Conservation (phyloP, 2,797 vertebrate species). For the Danio jaintianensis region DNA sequence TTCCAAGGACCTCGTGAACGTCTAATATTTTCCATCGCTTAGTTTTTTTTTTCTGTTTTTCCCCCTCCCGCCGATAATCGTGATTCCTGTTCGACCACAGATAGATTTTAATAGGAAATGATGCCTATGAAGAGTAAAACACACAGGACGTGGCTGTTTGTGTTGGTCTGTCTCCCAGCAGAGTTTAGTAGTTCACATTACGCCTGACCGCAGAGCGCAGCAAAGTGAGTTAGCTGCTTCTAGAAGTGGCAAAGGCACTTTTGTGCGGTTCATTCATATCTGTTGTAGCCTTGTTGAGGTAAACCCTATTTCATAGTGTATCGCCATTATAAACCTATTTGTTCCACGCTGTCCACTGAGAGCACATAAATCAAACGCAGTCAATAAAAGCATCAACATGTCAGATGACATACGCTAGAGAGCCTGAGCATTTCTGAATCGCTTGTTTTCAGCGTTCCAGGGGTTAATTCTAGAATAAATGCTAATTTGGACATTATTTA, state of each 20-base stretch:
- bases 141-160: constrained; percentile 64
- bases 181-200: constrained; percentile 60
- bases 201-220: constrained; percentile 54
- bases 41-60: not conserved
- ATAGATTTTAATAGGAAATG: constrained; percentile 64
- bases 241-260: constrained; percentile 55
- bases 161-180: constrained; percentile 58
- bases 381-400: constrained; percentile 53
- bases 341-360: constrained; percentile 47
- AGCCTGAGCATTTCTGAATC: not conserved
- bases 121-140: constrained; percentile 59
- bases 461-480: constrained; percentile 36
- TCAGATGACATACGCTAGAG: constrained; percentile 13
- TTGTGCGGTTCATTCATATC: constrained; percentile 58
- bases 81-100: constrained; percentile 59
- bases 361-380: constrained; percentile 49
- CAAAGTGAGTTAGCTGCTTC: constrained; percentile 55
- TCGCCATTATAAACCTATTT: constrained; percentile 63
- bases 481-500: constrained; percentile 11
- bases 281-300: constrained; percentile 60
- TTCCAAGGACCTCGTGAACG: constrained; percentile 37
- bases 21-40: constrained; percentile 61
- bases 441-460: constrained; percentile 17
- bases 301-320: constrained; percentile 51
- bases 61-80: constrained; percentile 46